A percentile compares a stretch with the other conserved stretches of the same genome.
These are phyloP conservation scores for Elaphurus davidianus DNA, from an alignment of 2,113 vertebrate genomes.

Conservation along the genomic window DNA sequence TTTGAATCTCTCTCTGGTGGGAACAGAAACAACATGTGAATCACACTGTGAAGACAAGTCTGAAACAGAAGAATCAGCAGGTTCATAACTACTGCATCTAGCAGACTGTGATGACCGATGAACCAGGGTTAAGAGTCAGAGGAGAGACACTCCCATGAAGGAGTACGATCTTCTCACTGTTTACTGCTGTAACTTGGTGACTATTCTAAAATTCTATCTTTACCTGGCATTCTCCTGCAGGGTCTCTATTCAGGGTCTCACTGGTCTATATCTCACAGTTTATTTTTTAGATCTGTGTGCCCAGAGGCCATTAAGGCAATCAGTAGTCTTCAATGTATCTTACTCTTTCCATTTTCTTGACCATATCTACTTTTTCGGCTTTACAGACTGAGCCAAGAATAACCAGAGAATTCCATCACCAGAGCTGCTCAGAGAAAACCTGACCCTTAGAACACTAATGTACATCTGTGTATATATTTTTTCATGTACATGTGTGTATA, in stretches of 20 bases:
- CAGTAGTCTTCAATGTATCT: not conserved
- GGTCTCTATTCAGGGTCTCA: not conserved
- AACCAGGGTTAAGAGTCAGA: not conserved
- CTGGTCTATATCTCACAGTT: not conserved
- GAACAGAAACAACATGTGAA: slow-evolving; percentile 46
- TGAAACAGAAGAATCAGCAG: not conserved
- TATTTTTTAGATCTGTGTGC: not conserved
- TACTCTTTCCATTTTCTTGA: not conserved
- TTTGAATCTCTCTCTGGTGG: slow-evolving; percentile 94
- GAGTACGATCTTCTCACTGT: not conserved
- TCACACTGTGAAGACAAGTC: not conserved
- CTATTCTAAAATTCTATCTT: not conserved
- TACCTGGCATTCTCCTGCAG: not conserved
- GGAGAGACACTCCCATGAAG: not conserved
- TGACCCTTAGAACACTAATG: not conserved
- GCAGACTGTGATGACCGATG: not conserved
- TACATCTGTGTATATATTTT: not conserved
- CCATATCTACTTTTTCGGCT: not conserved
- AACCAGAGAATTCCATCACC: not conserved
- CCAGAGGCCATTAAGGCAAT: not conserved
- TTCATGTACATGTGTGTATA: not conserved
- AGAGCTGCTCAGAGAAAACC: not conserved
- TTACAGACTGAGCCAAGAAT: not conserved
- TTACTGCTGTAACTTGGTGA: not conserved
- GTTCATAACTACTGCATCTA: not conserved